A percentile compares a stretch with the other conserved stretches of the same genome.
These are phyloP conservation scores for Amblyopsis hoosieri DNA, from an alignment of 2,797 vertebrate genomes.

Conservation along the genomic window DNA sequence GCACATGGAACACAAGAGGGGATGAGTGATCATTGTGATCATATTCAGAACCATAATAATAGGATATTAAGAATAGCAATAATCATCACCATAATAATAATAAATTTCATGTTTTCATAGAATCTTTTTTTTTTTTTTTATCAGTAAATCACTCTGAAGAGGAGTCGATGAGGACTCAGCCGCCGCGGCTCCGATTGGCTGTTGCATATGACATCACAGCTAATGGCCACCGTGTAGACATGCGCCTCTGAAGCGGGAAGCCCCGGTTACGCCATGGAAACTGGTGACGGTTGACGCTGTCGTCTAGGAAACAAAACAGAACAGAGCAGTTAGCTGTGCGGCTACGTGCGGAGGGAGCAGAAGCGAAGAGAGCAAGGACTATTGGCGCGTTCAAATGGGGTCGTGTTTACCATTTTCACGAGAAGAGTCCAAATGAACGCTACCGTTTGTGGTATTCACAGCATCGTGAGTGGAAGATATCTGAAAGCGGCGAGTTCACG, in stretches of 20 bases:
- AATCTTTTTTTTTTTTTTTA: constrained; percentile 80
- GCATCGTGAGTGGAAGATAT: too few species aligned
- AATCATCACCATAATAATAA: constrained; percentile 78
- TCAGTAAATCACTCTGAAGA: constrained; percentile 84
- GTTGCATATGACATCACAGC: constrained; percentile 99
- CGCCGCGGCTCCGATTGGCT: constrained; percentile 82
- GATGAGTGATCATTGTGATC: constrained; percentile 70
- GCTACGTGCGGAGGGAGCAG: too few species aligned
- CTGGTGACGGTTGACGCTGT: constrained; percentile 59
- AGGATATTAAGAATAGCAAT: constrained; percentile 82
- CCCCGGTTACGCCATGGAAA: constrained; percentile 69
- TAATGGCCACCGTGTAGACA: constrained; percentile 97
- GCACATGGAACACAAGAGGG: constrained; percentile 65
- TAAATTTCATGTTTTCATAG: constrained; percentile 90
- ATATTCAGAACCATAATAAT: constrained; percentile 76
- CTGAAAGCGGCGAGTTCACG: too few species aligned
- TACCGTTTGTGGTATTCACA: too few species aligned
- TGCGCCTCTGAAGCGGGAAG: constrained; percentile 84
- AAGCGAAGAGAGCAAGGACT: too few species aligned
- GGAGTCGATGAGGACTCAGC: constrained; percentile 85
- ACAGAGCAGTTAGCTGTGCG: background rate
- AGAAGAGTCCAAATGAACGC: too few species aligned
- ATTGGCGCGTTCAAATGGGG: too few species aligned
- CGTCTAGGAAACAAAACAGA: constrained; percentile 52
- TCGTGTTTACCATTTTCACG: too few species aligned